These are phyloP conservation scores for Zalophus californianus DNA, from an alignment of 2,797 vertebrate species.

Conservation along the genomic window DNA sequence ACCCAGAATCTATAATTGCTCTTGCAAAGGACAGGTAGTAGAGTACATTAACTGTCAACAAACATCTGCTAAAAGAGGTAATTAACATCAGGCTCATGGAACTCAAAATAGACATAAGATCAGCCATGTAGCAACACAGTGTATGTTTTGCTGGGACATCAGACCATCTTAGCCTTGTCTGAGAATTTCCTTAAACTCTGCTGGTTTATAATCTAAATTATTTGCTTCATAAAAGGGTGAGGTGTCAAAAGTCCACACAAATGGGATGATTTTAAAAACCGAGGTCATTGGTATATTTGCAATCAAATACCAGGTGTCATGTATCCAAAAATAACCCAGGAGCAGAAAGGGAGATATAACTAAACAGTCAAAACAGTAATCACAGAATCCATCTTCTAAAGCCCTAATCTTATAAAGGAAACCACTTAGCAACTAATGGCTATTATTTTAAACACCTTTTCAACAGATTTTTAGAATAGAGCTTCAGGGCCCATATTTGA, in stretches of 20 bases:
- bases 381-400: not conserved
- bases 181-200: not conserved
- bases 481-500: not conserved
- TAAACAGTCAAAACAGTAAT: not conserved
- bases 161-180: not conserved
- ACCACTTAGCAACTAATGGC: not conserved
- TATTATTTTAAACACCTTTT: constrained; percentile 24
- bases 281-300: constrained; percentile 10
- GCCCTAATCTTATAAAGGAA: not conserved
- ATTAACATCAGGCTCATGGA: not conserved
- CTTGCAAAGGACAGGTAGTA: constrained; percentile 1
- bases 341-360: constrained; percentile 4
- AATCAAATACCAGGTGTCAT: not conserved
- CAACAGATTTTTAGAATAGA: not conserved
- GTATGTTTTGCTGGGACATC: not conserved
- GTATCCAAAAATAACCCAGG: not conserved
- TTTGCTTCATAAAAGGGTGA: not conserved
- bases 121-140: not conserved
- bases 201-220: not conserved
- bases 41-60: not conserved
- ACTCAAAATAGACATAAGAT: not conserved
- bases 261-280: not conserved
- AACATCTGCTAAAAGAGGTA: not conserved
- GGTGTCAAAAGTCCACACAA: not conserved
- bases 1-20: not conserved